Evolutionary conservation across 2,888 invertebrate genomes (phyloP).

Genomic region (Xestobium rufovillosum): DNA sequence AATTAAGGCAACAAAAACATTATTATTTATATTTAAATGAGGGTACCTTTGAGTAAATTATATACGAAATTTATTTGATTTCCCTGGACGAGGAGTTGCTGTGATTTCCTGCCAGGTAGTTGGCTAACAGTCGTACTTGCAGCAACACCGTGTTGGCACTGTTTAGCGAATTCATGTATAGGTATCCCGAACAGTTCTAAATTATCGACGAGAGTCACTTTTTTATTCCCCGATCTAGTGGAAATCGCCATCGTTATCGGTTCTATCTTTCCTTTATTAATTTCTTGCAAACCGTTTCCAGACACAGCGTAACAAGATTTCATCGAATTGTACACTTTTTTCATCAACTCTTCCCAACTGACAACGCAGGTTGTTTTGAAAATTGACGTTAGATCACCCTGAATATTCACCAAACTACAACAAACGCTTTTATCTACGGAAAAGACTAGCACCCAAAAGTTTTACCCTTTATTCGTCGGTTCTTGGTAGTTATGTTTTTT

Average conservation of each 20-base stretch:
- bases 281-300: conserved; percentile 46
- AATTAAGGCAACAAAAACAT: conserved; percentile 26
- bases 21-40: conserved; percentile 8
- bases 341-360: conserved; percentile 66
- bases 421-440: conserved; percentile 11
- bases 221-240: conserved; percentile 79
- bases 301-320: conserved; percentile 60
- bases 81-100: conserved; percentile 82
- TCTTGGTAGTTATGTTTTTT: conserved; percentile 52
- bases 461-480: conserved; percentile 34
- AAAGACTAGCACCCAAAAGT: conserved; percentile 20
- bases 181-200: conserved; percentile 81
- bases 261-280: conserved; percentile 63
- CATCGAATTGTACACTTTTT: conserved; percentile 60
- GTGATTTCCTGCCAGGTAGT: conserved; percentile 61
- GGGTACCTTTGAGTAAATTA: conserved; percentile 35
- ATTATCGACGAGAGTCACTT: conserved; percentile 86
- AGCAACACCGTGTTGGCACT: conserved; percentile 78
- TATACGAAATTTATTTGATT: conserved; percentile 63
- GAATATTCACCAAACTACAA: conserved; percentile 50
- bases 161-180: conserved; percentile 67
- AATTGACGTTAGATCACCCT: conserved; percentile 42
- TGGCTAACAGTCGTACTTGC: conserved; percentile 78
- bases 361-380: conserved; percentile 44
- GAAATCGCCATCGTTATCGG: conserved; percentile 71